Evolutionary conservation across 2,888 invertebrate species (phyloP).

Genomic region (Cheilosia impressa): DNA sequence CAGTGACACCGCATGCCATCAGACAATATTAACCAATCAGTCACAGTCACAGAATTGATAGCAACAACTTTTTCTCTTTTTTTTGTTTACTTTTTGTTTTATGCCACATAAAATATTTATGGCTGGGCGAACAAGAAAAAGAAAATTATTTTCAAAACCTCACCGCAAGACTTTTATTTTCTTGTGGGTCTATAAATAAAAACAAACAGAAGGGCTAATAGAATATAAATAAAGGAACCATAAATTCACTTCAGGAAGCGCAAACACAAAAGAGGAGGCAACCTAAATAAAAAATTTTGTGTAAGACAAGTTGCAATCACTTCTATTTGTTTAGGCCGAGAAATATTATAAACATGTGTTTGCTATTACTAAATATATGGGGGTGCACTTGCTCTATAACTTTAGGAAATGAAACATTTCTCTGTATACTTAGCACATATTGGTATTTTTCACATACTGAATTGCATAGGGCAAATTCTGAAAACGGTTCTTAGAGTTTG

Average conservation of each 20-base stretch:
- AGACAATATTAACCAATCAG: background rate
- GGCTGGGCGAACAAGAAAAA: background rate
- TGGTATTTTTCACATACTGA: too few relatives aligned
- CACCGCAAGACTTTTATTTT: constrained; percentile 10
- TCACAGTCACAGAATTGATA: background rate
- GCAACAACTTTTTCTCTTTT: background rate
- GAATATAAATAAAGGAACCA: constrained; percentile 27
- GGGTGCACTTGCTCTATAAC: too few relatives aligned
- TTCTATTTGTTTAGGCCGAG: background rate
- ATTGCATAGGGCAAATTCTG: too few relatives aligned
- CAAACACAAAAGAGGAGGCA: constrained; percentile 13
- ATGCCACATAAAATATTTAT: background rate
- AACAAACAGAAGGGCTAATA: background rate
- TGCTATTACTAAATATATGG: background rate
- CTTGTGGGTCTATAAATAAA: constrained; percentile 7
- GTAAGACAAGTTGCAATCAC: constrained; percentile 1
- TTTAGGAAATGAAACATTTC: too few relatives aligned
- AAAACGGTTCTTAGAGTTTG: too few relatives aligned
- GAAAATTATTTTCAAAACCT: constrained; percentile 13
- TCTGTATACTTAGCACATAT: too few relatives aligned
- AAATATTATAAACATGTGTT: background rate
- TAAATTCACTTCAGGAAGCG: constrained; percentile 30
- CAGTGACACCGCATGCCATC: background rate
- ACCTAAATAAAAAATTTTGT: background rate
- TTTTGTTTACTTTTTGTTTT: background rate